Conservation (phyloP, 1,140 invertebrate species). For the Euwallacea similis region DNA sequence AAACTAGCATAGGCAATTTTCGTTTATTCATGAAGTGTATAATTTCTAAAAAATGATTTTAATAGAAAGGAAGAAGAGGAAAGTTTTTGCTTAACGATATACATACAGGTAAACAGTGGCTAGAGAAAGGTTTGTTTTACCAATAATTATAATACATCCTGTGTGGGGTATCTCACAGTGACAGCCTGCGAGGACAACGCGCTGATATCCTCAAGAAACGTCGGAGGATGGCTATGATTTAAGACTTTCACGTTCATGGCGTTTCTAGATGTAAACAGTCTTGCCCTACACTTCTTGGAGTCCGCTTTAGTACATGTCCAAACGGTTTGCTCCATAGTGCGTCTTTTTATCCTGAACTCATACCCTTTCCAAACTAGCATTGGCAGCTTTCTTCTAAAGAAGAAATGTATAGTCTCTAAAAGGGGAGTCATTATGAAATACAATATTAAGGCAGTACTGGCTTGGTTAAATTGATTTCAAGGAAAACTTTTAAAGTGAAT, state of each 20-base stretch:
- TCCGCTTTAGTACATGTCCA: conserved; percentile 27
- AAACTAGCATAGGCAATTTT: conserved; percentile 6
- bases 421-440: neutral
- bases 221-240: conserved; percentile 13
- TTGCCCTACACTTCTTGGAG: conserved; percentile 18
- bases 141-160: neutral
- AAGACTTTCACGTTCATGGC: conserved; percentile 10
- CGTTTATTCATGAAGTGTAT: conserved; percentile 1
- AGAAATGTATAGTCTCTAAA: conserved; percentile 19
- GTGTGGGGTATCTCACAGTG: neutral
- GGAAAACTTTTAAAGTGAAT: too few species aligned
- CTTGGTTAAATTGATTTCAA: too few species aligned
- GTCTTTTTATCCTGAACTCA: conserved; percentile 20
- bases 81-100: too few species aligned
- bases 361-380: conserved; percentile 12
- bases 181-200: neutral
- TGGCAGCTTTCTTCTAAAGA: conserved; percentile 20
- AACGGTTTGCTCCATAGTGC: conserved; percentile 6
- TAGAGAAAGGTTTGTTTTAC: too few species aligned
- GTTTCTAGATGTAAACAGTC: conserved; percentile 23
- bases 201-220: conserved; percentile 2
- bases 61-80: neutral
- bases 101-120: too few species aligned
- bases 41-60: conserved; percentile 7
- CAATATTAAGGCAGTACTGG: too few species aligned